These are phyloP conservation scores for Ceramica pisi DNA, from an alignment of 2,888 invertebrate species.

Conservation along the genomic window DNA sequence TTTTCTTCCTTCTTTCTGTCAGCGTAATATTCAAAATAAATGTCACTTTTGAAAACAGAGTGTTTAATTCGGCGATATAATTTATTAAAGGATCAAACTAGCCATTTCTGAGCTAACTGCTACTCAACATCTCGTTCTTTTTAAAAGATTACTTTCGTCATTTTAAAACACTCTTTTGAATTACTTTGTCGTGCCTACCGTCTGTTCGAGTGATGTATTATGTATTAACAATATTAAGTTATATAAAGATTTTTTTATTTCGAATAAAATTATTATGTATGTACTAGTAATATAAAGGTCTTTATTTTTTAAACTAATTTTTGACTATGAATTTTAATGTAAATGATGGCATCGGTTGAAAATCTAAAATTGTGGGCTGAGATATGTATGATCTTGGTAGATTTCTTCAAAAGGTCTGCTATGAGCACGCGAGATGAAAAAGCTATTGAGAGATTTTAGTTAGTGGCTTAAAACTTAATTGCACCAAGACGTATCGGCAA, in stretches of 20 bases:
- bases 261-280: constrained; percentile 72
- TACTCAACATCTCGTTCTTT: neutral
- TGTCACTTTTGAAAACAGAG: constrained; percentile 13
- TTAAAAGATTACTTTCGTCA: neutral
- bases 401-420: neutral
- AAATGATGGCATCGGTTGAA: constrained; percentile 60
- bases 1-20: neutral
- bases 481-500: too few relatives aligned
- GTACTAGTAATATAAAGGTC: constrained; percentile 65
- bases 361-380: constrained; percentile 33
- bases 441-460: neutral
- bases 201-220: constrained; percentile 73
- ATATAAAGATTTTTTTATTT: constrained; percentile 72
- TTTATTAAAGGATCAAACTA: too few relatives aligned
- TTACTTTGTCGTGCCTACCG: constrained; percentile 29
- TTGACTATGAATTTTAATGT: constrained; percentile 58
- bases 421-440: too few relatives aligned
- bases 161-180: neutral
- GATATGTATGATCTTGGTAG: neutral
- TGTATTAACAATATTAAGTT: constrained; percentile 77
- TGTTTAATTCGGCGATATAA: neutral
- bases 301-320: constrained; percentile 75
- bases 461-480: neutral
- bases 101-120: too few relatives aligned
- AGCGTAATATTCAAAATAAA: neutral